phyloP scores from a whole-genome alignment of 2,888 invertebrate species.

The Eupithecia exiguata region DNA sequence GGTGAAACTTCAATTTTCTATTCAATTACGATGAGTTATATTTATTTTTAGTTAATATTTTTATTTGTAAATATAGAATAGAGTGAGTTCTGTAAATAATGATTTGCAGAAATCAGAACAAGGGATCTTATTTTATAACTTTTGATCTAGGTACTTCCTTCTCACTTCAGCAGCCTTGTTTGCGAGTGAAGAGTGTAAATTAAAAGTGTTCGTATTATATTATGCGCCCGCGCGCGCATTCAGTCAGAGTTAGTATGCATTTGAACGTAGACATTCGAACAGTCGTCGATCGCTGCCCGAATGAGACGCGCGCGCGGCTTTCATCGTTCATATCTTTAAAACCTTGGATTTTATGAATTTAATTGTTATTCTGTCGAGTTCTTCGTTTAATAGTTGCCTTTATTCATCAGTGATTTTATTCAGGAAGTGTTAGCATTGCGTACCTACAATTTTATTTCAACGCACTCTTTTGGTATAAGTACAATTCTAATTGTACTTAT shows the following conservation, averaged over 20 bases:
- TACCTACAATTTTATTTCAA: background rate
- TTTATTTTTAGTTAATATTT: background rate
- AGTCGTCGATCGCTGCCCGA: background rate
- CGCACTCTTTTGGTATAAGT: background rate
- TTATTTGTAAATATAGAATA: background rate
- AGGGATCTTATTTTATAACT: too few relatives aligned
- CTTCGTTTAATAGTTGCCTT: background rate
- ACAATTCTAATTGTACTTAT: too few relatives aligned
- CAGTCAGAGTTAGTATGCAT: background rate
- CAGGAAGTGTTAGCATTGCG: background rate
- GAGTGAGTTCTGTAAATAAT: background rate
- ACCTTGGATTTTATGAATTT: background rate
- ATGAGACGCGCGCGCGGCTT: background rate
- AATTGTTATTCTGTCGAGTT: background rate
- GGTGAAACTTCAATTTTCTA: too few relatives aligned
- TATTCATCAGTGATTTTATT: background rate
- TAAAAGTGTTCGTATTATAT: background rate
- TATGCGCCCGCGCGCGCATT: constrained; percentile 4
- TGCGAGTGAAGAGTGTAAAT: background rate
- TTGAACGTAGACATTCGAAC: background rate
- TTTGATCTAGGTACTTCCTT: too few relatives aligned
- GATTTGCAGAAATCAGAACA: background rate
- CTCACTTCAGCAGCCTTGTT: background rate
- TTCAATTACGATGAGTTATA: too few relatives aligned
- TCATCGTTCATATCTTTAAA: background rate